Conservation (phyloP, 2,888 invertebrate species). For the Cyclophora punctaria region DNA sequence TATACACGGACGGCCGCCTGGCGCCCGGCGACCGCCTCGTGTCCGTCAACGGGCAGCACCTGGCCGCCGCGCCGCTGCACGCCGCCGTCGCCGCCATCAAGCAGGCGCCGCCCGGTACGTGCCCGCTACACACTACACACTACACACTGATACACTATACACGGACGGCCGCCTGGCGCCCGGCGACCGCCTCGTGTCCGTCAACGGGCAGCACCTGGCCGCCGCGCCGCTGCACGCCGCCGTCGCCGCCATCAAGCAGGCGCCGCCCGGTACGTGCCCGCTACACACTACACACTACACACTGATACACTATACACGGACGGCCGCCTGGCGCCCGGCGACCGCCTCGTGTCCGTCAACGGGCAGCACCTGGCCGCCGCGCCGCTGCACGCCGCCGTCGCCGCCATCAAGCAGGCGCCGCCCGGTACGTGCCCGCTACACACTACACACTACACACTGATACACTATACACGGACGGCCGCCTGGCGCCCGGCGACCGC, state of each 20-base stretch:
- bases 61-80: constrained; percentile 87
- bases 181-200: constrained; percentile 88
- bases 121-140: not conserved
- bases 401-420: constrained; percentile 89
- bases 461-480: no score
- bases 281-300: not conserved
- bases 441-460: not conserved
- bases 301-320: no score
- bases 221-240: constrained; percentile 88
- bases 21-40: constrained; percentile 92
- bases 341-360: constrained; percentile 89
- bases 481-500: constrained; percentile 92
- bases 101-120: constrained; percentile 78
- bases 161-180: constrained; percentile 93
- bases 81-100: constrained; percentile 92
- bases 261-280: constrained; percentile 70
- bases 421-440: constrained; percentile 37
- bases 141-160: no score
- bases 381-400: constrained; percentile 89
- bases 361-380: constrained; percentile 85
- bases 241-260: constrained; percentile 90
- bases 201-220: constrained; percentile 87
- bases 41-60: constrained; percentile 86
- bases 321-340: constrained; percentile 92
- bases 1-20: constrained; percentile 91